These are phyloP conservation scores for Buphagus erythrorhynchus DNA, from an alignment of 2,797 vertebrate species.

Conservation along the genomic window DNA sequence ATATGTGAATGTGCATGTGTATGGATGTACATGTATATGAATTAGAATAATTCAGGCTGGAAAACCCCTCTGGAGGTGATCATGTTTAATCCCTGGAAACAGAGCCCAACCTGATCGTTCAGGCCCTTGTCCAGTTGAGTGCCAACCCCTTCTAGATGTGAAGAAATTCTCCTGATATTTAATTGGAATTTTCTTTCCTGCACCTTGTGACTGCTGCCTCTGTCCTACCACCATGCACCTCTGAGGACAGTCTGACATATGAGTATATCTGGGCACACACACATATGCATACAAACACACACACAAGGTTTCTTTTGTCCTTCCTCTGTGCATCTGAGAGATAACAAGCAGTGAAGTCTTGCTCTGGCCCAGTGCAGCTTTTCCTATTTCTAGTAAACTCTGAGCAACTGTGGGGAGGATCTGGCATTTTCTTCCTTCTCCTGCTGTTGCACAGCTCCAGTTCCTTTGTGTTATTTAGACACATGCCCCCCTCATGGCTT, in stretches of 20 bases:
- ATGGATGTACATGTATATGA: too few species aligned
- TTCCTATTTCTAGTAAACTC: not conserved
- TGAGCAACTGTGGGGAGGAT: fast-evolving
- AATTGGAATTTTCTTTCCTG: not conserved
- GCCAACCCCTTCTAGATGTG: not conserved
- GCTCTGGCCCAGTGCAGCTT: not conserved
- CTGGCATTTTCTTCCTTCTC: not conserved
- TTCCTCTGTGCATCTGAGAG: not conserved
- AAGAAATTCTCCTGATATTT: not conserved
- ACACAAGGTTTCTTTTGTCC: not conserved
- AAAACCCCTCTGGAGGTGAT: not conserved
- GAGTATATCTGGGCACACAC: not conserved
- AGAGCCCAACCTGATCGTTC: not conserved
- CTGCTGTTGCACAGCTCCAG: not conserved
- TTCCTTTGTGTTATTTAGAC: not conserved
- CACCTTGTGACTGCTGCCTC: not conserved
- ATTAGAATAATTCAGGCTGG: not conserved
- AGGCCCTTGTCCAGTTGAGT: not conserved
- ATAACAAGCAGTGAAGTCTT: not conserved
- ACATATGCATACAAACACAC: fast-evolving
- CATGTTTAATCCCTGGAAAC: not conserved
- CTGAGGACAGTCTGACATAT: not conserved
- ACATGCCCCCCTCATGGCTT: not conserved
- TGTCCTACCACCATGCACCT: not conserved
- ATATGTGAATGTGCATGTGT: too few species aligned